A percentile compares a stretch with the other conserved stretches of the same genome.
These are phyloP conservation scores for Apodemia duryi DNA, from an alignment of 2,888 invertebrate genomes.

Conservation along the genomic window DNA sequence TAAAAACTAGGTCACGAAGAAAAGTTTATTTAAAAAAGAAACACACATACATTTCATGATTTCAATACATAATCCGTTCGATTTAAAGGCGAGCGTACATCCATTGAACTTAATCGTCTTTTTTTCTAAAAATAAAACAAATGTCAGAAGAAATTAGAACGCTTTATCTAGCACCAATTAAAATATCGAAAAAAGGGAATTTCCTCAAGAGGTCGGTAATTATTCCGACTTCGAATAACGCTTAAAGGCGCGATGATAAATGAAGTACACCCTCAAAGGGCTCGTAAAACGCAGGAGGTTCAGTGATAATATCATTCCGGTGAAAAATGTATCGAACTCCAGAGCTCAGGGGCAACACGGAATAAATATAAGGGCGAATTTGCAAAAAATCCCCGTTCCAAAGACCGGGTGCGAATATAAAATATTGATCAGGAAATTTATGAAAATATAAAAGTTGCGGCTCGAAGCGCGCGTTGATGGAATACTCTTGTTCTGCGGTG, in stretches of 20 bases:
- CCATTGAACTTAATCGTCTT: neutral
- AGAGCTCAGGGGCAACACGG: constrained; percentile 33
- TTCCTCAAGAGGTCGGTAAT: constrained; percentile 12
- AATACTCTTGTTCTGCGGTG: constrained; percentile 48
- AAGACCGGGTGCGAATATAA: constrained; percentile 63
- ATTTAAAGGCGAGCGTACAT: neutral
- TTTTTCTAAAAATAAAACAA: constrained; percentile 3
- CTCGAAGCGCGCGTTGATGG: constrained; percentile 53
- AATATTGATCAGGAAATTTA: constrained; percentile 76
- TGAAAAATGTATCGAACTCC: constrained; percentile 64
- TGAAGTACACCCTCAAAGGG: constrained; percentile 25
- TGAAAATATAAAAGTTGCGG: constrained; percentile 70
- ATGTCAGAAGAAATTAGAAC: neutral
- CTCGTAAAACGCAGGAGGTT: constrained; percentile 40
- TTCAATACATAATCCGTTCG: neutral
- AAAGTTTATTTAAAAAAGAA: too few species aligned
- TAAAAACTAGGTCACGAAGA: too few species aligned
- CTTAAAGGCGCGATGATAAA: constrained; percentile 17
- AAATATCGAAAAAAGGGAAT: constrained; percentile 8
- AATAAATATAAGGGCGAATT: constrained; percentile 38
- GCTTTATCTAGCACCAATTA: constrained; percentile 9
- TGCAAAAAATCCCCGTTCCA: constrained; percentile 45
- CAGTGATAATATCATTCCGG: constrained; percentile 64
- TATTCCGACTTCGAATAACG: constrained; percentile 9
- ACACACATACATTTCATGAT: neutral